Percentiles rank a stretch among this genome's conserved stretches.
These are phyloP conservation scores for Nomada goodeniana DNA, from an alignment of 2,888 invertebrate species.

Conservation along the genomic window DNA sequence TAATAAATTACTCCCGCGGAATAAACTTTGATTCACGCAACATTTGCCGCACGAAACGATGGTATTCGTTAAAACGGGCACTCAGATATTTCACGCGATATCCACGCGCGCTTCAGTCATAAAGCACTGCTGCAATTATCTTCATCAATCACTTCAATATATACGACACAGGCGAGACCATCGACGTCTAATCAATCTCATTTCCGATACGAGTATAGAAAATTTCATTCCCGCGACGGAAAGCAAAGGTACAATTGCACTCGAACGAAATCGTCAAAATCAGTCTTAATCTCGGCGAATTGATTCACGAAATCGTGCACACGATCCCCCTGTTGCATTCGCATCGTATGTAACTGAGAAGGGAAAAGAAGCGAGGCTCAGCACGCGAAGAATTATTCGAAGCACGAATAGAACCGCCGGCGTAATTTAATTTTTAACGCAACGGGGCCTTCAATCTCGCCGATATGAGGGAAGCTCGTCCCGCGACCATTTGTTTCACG, in stretches of 20 bases:
- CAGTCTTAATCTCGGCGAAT: not conserved
- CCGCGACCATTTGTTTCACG: slow-evolving; percentile 40
- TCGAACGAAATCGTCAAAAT: not conserved
- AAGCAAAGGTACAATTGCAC: not conserved
- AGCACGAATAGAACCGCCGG: not conserved
- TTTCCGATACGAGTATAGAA: too few relatives aligned
- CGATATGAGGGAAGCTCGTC: slow-evolving; percentile 35
- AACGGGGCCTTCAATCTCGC: not conserved
- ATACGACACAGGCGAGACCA: too few relatives aligned
- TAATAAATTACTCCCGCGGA: slow-evolving; percentile 48
- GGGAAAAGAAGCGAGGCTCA: not conserved
- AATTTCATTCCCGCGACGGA: not conserved
- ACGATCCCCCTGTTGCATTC: not conserved
- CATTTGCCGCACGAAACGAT: not conserved
- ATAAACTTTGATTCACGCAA: slow-evolving; percentile 12
- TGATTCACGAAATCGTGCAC: not conserved
- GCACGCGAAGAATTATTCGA: not conserved
- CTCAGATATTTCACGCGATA: not conserved
- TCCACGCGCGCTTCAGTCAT: not conserved
- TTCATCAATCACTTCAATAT: too few relatives aligned
- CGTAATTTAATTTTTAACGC: slow-evolving; percentile 23
- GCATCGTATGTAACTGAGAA: too few relatives aligned
- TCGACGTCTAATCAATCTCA: not conserved
- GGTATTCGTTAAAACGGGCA: slow-evolving; percentile 50
- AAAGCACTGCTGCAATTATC: not conserved